These are phyloP conservation scores for Diadophis punctatus DNA, from an alignment of 2,113 vertebrate species.

Conservation along the genomic window DNA sequence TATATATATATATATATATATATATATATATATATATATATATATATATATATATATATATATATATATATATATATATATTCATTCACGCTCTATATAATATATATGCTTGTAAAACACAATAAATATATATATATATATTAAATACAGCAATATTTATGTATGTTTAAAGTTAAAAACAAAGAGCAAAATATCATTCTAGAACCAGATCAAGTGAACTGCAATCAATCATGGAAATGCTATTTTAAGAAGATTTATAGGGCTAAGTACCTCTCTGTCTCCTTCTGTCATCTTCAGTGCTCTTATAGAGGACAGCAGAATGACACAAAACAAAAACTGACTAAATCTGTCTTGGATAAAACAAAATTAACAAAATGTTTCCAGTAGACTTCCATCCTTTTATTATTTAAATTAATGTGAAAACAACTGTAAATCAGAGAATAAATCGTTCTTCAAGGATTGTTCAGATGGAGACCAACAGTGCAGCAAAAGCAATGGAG, in stretches of 20 bases:
- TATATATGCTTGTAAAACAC: constrained; percentile 76
- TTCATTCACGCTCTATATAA: not conserved
- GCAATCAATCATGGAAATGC: constrained; percentile 23
- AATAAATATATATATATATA: constrained; percentile 72
- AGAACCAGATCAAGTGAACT: constrained; percentile 42
- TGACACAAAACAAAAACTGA: not conserved
- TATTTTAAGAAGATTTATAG: not conserved
- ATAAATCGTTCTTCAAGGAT: constrained; percentile 44
- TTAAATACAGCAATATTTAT: constrained; percentile 68
- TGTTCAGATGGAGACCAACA: constrained; percentile 24
- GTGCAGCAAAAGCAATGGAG: constrained; percentile 16
- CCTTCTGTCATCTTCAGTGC: not conserved
- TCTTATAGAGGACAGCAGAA: not conserved
- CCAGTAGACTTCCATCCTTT: not conserved
- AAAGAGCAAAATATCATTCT: constrained; percentile 41
- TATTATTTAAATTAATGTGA: not conserved
- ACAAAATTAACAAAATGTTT: constrained; percentile 23
- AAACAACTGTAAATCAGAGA: not conserved
- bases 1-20: constrained; percentile 63
- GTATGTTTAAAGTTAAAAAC: constrained; percentile 44
- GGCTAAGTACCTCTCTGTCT: not conserved
- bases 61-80: constrained; percentile 63
- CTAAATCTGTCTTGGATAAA: not conserved
- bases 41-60: constrained; percentile 61
- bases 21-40: constrained; percentile 72